phyloP scores from a whole-genome alignment of 2,797 vertebrate genomes.

The Otolemur crassicaudatus region DNA sequence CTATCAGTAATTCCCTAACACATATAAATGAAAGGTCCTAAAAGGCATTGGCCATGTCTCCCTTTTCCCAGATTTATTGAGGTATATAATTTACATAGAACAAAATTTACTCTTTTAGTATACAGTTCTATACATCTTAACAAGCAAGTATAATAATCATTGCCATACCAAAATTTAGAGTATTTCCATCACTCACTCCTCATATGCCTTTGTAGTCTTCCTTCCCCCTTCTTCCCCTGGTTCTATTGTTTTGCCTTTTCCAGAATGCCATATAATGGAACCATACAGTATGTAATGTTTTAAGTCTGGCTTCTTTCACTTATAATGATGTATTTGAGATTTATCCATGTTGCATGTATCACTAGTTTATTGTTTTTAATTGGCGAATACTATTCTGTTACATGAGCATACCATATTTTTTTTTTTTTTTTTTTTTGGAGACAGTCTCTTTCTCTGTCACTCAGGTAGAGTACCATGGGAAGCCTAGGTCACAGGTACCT shows the following conservation, averaged over 20 bases:
- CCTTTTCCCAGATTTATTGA: neutral
- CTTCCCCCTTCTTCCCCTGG: neutral
- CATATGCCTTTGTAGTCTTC: neutral
- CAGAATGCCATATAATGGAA: neutral
- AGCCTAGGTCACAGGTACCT: too few species aligned
- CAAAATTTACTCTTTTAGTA: neutral
- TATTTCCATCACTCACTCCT: neutral
- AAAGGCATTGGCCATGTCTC: neutral
- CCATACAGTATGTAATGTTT: neutral
- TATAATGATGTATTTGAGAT: neutral
- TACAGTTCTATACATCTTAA: constrained; percentile 11
- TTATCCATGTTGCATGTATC: neutral
- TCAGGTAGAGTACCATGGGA: too few species aligned
- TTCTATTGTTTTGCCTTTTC: neutral
- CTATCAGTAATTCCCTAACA: constrained; percentile 19
- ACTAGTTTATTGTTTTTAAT: constrained; percentile 9
- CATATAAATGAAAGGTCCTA: neutral
- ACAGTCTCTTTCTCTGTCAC: too few species aligned
- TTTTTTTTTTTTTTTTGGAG: too few species aligned
- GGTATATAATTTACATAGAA: constrained; percentile 9
- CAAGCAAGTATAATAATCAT: neutral
- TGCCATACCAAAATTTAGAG: neutral
- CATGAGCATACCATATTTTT: neutral
- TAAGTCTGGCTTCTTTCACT: neutral
- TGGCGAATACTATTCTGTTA: neutral